Evolutionary conservation across 2,113 vertebrate species (phyloP), one percentile per base, ranked within the genome.

Genomic region (Pelmatolapia mariae): DNA sequence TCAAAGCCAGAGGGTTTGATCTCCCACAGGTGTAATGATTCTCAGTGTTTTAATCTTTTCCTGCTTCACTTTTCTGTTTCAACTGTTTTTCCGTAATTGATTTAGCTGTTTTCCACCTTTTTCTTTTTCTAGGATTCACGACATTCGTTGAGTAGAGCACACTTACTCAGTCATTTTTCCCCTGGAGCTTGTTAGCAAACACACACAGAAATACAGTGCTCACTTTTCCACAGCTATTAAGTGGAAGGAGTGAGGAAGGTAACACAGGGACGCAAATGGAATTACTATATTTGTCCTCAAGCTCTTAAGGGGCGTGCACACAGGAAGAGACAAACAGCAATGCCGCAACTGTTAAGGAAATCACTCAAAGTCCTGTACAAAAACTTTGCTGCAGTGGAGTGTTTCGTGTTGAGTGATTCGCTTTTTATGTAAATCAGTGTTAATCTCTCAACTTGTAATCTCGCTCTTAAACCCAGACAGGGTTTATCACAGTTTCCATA

Each of bases 221-320:
- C 19, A 84, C 61, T 89, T 95, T 91, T 94, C 91, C 93, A 82
- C 68, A 59, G 61, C 54, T 76, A 43, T 7, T 57, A 68, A 76
- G 38, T 83, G 86, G 56, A 79, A 63, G 80, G 86, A 85, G 87
- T 84, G 56, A 66, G 83, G 80, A 87, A 68, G 53, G 83, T 91
- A 87, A 78, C 73, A 61, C 86, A 38, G 88, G 26, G n/a, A 76
- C 80, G 7, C 91, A 89, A 90, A 93, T 93, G 90, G 84, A 89
- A 66, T 53, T 43, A 53, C n/a, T 89, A 84, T 87, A 79, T 54
- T 81, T 40, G 47, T 40, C 40, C 81, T 80, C 40, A 53, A 18
- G 45, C 82, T 63, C 61, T 38, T 59, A 52, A 78, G 1, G 0
- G 73, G 45, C 26, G 18, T 52, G 10, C 10, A 52, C 18, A 12